Base-by-base conservation (phyloP, 2,888 invertebrate species). In the Apoda limacodes region DNA sequence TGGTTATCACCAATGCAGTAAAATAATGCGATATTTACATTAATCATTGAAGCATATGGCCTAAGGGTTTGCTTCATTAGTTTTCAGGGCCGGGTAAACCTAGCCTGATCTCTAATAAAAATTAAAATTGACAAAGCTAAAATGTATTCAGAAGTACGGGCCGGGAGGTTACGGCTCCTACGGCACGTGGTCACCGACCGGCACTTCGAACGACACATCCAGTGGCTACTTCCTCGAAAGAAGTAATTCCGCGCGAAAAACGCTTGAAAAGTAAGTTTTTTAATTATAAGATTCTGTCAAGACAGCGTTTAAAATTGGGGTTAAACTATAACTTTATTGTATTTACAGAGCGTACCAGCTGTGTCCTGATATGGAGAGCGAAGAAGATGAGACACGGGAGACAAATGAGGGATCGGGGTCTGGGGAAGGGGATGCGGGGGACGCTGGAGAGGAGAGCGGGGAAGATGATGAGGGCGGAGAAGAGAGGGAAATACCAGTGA, bases 151-250 rank as follows among this genome's bases (percentile, higher is more conserved):
- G 58, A 80, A 84, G 69, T 82, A 78, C 41, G 83, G 83, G 21
- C 82, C 83, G 6, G 81, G 83, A 19, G 76, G 82, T 52, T 95
- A 95, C 64, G 71, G 71, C 4, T 88, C 90, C 30, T 95, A 95
- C 64, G 93, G 88, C 55, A 92, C 93, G 40, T 96, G 95, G 94
- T 96, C 96, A 57, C 93, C 94, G 5, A 95, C 95, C 10, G 91
- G 93, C 12, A 93, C 94, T 50, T 95, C 95, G 32, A 97, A 97
- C 70, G 97, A 98, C 62, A 93, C 92, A 11, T 92, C 95, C 19
- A 96, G 93, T 61, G 95, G 96, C 30, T 97, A 93, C 68, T 95
- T 93, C 82, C 74, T 98, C 44, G 97, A 97, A 63, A 85, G 97
- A 43, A 96, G 96, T 43, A 93, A 92, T 60, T 96, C 95, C 43